Percentiles rank a stretch among this genome's conserved stretches.
Conservation (phyloP, 2,113 vertebrate species). For the Gambusia affinis region DNA sequence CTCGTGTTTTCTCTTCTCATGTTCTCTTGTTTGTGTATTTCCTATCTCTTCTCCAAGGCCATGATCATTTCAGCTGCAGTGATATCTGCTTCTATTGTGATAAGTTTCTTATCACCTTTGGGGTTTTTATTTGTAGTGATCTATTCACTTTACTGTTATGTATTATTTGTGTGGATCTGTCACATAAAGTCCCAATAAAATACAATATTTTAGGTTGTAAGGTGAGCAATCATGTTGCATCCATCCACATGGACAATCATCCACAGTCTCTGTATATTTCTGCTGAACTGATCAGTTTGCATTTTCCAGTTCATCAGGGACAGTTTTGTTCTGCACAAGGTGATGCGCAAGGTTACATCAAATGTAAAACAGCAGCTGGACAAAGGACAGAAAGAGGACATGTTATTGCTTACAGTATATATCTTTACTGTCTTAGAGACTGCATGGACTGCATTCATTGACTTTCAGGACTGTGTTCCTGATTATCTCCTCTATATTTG, state of each 20-base stretch:
- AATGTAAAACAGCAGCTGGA: slow-evolving; percentile 40
- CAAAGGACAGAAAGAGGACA: slow-evolving; percentile 27
- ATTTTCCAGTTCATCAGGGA: background rate
- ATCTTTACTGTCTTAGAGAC: slow-evolving; percentile 12
- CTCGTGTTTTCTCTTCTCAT: too few species aligned
- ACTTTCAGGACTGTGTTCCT: slow-evolving; percentile 22
- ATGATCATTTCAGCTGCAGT: too few species aligned
- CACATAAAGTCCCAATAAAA: too few species aligned
- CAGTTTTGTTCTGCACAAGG: slow-evolving; percentile 18
- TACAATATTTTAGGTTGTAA: too few species aligned
- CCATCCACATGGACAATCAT: background rate
- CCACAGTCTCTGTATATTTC: background rate
- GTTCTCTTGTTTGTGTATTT: too few species aligned
- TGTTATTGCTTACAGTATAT: slow-evolving; percentile 11
- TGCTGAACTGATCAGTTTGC: background rate
- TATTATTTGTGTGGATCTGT: too few species aligned
- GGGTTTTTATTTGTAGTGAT: too few species aligned
- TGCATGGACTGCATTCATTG: slow-evolving; percentile 22
- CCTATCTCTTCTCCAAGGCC: too few species aligned
- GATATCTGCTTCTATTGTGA: too few species aligned
- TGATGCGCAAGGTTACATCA: slow-evolving; percentile 13
- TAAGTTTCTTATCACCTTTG: too few species aligned
- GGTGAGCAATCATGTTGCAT: too few species aligned
- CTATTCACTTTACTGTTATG: too few species aligned
- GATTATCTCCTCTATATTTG: slow-evolving; percentile 5